A percentile compares a stretch with the other conserved stretches of the same genome.
Evolutionary conservation across 2,888 invertebrate species (phyloP).

Genomic region (Cyaniris semiargus): DNA sequence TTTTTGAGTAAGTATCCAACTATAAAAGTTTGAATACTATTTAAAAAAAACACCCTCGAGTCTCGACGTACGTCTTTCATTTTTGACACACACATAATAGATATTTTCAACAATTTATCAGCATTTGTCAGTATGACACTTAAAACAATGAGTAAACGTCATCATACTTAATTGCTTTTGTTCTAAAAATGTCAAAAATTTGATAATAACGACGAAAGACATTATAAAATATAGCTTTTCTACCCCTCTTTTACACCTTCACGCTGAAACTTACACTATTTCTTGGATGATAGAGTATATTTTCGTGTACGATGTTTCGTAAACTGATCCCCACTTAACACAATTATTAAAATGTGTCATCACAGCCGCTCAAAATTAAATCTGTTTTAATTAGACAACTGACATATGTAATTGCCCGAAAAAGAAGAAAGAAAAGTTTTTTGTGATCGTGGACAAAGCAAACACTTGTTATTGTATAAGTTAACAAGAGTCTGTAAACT

Average conservation of each 20-base stretch:
- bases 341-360: slow-evolving; percentile 28
- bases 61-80: too few species aligned
- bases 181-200: slow-evolving; percentile 4
- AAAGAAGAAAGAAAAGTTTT: slow-evolving; percentile 2
- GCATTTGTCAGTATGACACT: background rate
- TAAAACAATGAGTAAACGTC: background rate
- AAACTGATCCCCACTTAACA: slow-evolving; percentile 14
- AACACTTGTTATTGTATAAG: background rate
- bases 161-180: background rate
- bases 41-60: too few species aligned
- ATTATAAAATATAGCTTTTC: background rate
- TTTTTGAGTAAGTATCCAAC: too few species aligned
- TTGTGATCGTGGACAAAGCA: background rate
- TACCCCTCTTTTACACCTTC: background rate
- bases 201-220: slow-evolving; percentile 9
- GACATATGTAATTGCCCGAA: slow-evolving; percentile 3
- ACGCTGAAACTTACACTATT: background rate
- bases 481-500: background rate
- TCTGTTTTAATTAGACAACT: background rate
- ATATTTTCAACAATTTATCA: background rate
- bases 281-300: background rate
- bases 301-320: background rate
- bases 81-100: too few species aligned
- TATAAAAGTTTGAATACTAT: too few species aligned
- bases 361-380: slow-evolving; percentile 26